These are phyloP conservation scores for Drosophila eohydei DNA, from an alignment of 2,888 invertebrate species.

Conservation along the genomic window DNA sequence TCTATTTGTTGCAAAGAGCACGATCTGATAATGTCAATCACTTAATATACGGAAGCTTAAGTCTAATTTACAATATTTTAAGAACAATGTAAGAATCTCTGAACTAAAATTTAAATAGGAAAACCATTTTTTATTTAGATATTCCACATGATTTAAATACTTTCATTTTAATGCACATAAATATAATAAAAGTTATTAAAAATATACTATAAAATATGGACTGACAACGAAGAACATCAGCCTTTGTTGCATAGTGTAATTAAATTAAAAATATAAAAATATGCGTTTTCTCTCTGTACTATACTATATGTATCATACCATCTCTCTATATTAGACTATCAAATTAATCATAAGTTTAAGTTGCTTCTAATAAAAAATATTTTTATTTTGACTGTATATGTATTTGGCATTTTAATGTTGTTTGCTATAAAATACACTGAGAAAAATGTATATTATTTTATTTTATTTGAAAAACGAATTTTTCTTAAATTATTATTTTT, in stretches of 20 bases:
- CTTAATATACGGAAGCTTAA: neutral
- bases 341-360: neutral
- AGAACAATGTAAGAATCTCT: too few relatives aligned
- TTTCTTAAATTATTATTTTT: too few relatives aligned
- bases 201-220: neutral
- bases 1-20: conserved; percentile 1
- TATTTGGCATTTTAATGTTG: neutral
- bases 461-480: too few relatives aligned
- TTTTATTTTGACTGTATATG: neutral
- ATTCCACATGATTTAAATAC: too few relatives aligned
- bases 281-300: neutral
- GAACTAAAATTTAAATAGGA: neutral
- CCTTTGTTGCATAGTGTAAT: neutral
- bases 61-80: neutral
- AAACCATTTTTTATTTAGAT: neutral
- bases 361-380: neutral
- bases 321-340: neutral
- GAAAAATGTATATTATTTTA: neutral
- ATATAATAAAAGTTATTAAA: too few relatives aligned
- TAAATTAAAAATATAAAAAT: neutral
- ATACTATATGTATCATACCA: neutral
- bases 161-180: too few relatives aligned
- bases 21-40: conserved; percentile 10
- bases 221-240: too few relatives aligned
- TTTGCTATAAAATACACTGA: neutral